Evolutionary conservation across 1,140 invertebrate genomes (phyloP).

Genomic region (Delia radicum): DNA sequence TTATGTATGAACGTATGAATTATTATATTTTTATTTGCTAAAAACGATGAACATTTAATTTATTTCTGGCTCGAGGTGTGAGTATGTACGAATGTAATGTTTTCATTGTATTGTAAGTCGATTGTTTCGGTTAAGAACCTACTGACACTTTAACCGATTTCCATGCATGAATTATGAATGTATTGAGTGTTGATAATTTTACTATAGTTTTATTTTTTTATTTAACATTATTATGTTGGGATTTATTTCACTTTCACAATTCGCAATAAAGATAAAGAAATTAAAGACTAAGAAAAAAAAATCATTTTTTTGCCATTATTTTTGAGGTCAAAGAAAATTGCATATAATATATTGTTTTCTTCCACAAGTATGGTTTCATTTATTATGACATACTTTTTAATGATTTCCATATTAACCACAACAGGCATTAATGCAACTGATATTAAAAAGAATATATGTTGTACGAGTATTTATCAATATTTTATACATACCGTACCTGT

Average conservation of each 20-base stretch:
- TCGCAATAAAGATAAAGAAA: background rate
- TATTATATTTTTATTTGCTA: background rate
- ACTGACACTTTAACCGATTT: background rate
- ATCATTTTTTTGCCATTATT: background rate
- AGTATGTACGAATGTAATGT: background rate
- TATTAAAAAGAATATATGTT: no score
- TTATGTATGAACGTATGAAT: background rate
- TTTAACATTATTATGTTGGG: background rate
- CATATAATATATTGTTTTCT: background rate
- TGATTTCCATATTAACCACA: background rate
- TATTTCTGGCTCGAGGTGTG: background rate
- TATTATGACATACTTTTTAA: background rate
- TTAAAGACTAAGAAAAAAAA: background rate
- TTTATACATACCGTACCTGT: no score
- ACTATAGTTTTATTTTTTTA: background rate
- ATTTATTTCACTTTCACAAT: background rate
- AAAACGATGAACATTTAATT: background rate
- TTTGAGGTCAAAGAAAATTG: constrained; percentile 1
- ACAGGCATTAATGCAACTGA: no score
- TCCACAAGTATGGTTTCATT: background rate
- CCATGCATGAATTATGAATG: background rate
- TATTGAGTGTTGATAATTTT: background rate
- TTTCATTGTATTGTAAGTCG: background rate
- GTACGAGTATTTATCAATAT: no score
- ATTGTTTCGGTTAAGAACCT: background rate